Conservation (phyloP, 2,888 invertebrate genomes). For the Molorchus minor region DNA sequence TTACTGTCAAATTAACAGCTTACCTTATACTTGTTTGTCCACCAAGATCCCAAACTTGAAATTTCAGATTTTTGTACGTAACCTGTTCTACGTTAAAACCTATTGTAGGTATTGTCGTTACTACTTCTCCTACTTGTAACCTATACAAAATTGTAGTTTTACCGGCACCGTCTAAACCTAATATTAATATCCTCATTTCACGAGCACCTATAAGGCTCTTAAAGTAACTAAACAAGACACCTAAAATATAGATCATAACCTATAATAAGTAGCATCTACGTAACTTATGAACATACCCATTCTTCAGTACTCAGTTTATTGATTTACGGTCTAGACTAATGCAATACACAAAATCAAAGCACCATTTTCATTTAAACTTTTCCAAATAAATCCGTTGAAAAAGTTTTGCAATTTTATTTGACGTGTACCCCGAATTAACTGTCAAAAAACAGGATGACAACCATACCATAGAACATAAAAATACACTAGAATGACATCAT, state of each 20-base stretch:
- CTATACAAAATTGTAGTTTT: slow-evolving; percentile 99
- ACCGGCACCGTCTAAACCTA: slow-evolving; percentile 98
- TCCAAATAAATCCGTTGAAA: slow-evolving; percentile 11
- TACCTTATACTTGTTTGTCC: slow-evolving; percentile 99
- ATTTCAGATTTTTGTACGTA: slow-evolving; percentile 98
- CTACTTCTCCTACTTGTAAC: slow-evolving; percentile 98
- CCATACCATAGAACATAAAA: too few relatives aligned
- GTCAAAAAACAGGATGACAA: slow-evolving; percentile 14
- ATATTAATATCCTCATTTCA: slow-evolving; percentile 97
- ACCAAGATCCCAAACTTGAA: slow-evolving; percentile 99
- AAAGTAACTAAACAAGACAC: slow-evolving; percentile 96
- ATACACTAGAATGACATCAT: too few relatives aligned
- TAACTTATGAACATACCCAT: slow-evolving; percentile 9
- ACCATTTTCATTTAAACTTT: slow-evolving; percentile 14
- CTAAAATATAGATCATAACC: slow-evolving; percentile 65
- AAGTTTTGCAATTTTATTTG: slow-evolving; percentile 6
- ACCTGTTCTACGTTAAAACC: slow-evolving; percentile 99
- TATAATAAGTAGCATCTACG: not conserved
- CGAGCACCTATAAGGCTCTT: slow-evolving; percentile 93
- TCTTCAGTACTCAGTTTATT: not conserved
- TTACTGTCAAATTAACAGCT: too few relatives aligned
- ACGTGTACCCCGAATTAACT: slow-evolving; percentile 6
- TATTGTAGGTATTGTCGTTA: slow-evolving; percentile 98
- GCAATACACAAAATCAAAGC: not conserved
- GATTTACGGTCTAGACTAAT: not conserved